Base-by-base conservation (phyloP, 2,888 invertebrate genomes). In the Ischnus inquisitorius region DNA sequence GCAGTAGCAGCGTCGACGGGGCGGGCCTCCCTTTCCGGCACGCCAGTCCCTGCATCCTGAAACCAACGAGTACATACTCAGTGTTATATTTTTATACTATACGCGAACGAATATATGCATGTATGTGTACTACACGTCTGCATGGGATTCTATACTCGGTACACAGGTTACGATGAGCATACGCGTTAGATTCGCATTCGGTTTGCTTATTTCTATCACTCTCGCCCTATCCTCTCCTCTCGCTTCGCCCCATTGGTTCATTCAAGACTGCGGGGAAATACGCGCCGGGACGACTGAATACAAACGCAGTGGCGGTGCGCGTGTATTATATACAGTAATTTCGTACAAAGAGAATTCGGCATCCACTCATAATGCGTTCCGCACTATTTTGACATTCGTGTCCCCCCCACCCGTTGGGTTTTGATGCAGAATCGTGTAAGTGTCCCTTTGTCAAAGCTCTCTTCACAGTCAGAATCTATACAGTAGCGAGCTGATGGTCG, bases 11-110 rank as follows among this genome's bases (percentile, higher is more conserved):
- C 87, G 90, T 89, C 86, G 89, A 87, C 86, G 89, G 89, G 88
- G 87, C 88, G 87, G 89, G 85, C 87, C 90, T 90, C 91, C 90
- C 90, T 90, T 88, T 91, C 88, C 90, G 89, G 84, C 90, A 88
- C 88, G 88, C 86, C 88, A 85, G 87, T 87, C 89, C 90, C 92
- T 90, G 91, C 93, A 93, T 93, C 91, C 92, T 93, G 92, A 77
- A 89, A 81, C 71, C 67, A 74, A 78, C 77, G 41, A 83, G 14
- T 28, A 85, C 83, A 87, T 75, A 69, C 71, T 87, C 80, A 82
- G 77, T 84, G 85, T 83, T 84, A 65, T 78, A 78, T 65, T 86
- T 57, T 74, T 43, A 46, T 65, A 60, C 48, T n/a, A 16, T 19
- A 4, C 3, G n/a, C n/a, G n/a, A n/a, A n/a, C n/a, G n/a, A n/a